Evolutionary conservation across 2,113 vertebrate genomes (phyloP), one percentile per base, ranked within the genome.

Genomic region (Larimichthys crocea): DNA sequence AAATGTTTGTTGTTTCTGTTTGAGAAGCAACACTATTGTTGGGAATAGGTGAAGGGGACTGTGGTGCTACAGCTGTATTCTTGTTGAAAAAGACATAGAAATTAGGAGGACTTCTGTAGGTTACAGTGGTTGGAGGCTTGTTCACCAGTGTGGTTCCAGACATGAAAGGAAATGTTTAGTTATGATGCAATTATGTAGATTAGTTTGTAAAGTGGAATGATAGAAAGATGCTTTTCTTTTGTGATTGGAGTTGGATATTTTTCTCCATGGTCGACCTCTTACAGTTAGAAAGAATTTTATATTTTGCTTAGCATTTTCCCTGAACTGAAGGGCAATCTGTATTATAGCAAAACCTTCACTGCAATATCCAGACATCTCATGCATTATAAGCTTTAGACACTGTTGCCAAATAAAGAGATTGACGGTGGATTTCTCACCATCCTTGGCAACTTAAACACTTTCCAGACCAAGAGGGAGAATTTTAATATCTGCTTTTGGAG

Each of bases 1-100:
- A 10, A 53, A 52, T 60, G 60, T 74, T 68, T 87, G 63, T 49
- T 72, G 55, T 80, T 59, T 66, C 46, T 79, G 57, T 89, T 73
- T 76, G 63, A 75, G 26, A 75, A 16, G 53, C 49, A 68, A 48
- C 20, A 24, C 12, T 53, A 17, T 73, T 46, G 14, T 55, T 63
- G 53, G 24, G 22, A 79, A 46, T 8, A 12, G 40, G 20, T n/a
- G 35, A 79, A 79, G 22, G 14, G 76, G 76, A 40, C n/a, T 59
- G 69, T 48, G 46, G 31, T 3, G n/a, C 29, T 12, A 48, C 48
- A 59, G 19, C 12, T 63, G 29, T 59, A 22, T 46, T 26, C 19
- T 26, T 55, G 52, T 14, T 8, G 15, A 12, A 57, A 48, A 5
- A 48, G 16, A 66, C 10, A 68, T 29, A 3, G 35, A 40, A 42